These are phyloP conservation scores for Apamea epomidion DNA, from an alignment of 2,888 invertebrate genomes.

Conservation along the genomic window DNA sequence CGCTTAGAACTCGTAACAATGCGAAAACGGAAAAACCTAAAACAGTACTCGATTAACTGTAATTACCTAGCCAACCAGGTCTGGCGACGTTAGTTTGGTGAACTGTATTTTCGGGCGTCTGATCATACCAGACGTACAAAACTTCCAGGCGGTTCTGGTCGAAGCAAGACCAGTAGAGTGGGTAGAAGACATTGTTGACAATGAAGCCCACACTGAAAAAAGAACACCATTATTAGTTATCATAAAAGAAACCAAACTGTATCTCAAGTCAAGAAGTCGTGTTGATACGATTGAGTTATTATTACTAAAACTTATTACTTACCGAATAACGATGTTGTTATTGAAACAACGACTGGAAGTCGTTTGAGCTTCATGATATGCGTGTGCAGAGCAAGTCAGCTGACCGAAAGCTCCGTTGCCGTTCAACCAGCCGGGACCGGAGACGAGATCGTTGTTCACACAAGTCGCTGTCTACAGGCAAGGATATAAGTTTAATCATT, in stretches of 20 bases:
- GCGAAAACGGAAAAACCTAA: background rate
- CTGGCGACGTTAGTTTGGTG: constrained; percentile 87
- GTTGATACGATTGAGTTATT: background rate
- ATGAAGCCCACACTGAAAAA: constrained; percentile 87
- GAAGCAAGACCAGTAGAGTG: constrained; percentile 89
- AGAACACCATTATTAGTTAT: background rate
- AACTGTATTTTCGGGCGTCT: constrained; percentile 84
- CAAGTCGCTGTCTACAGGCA: constrained; percentile 80
- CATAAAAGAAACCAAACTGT: background rate
- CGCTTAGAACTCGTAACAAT: background rate
- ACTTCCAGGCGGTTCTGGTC: constrained; percentile 86
- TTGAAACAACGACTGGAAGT: constrained; percentile 84
- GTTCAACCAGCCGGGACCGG: constrained; percentile 81
- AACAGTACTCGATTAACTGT: background rate
- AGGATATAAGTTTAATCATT: background rate
- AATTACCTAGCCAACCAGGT: constrained; percentile 84
- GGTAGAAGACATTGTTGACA: constrained; percentile 84
- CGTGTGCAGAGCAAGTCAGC: constrained; percentile 82
- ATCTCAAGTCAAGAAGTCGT: background rate
- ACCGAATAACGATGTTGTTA: constrained; percentile 85
- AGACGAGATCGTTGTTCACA: constrained; percentile 75
- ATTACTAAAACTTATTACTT: constrained; percentile 19
- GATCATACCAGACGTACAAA: constrained; percentile 88
- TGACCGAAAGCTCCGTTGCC: constrained; percentile 81
- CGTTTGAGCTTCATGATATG: constrained; percentile 81